Evolutionary conservation across 2,113 vertebrate genomes (phyloP).

Genomic region (Psilopogon haemacephalus): DNA sequence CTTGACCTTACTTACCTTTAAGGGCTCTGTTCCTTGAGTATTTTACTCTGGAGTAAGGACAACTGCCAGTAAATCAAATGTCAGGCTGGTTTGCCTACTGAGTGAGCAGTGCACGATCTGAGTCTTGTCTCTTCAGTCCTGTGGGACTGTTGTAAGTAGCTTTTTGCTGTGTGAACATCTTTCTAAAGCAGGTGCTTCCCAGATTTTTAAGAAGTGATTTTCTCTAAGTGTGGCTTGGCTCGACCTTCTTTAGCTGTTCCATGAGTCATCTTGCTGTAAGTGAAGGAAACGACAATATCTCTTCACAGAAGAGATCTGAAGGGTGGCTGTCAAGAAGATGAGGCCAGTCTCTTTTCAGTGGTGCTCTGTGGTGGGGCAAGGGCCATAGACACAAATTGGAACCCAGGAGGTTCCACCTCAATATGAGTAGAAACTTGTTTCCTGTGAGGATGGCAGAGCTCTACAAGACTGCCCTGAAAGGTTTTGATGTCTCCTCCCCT

Average conservation of each 20-base stretch:
- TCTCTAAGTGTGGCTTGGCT: background rate
- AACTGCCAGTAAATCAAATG: background rate
- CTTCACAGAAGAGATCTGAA: background rate
- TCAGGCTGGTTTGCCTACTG: background rate
- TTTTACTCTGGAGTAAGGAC: background rate
- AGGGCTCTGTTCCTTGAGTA: background rate
- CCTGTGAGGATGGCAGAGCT: no score
- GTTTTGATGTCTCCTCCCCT: no score
- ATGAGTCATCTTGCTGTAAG: background rate
- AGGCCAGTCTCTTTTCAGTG: no score
- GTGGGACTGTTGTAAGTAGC: background rate
- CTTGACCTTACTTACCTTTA: background rate
- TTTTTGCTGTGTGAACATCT: background rate
- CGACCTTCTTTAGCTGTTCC: background rate
- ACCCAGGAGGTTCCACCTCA: no score
- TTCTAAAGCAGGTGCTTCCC: background rate
- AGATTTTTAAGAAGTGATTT: background rate
- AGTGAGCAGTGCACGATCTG: no score
- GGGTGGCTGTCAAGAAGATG: no score
- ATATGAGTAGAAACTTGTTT: no score
- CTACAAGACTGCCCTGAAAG: no score
- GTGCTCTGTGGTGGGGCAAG: no score
- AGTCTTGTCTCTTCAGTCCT: rapidly evolving
- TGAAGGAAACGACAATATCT: background rate
- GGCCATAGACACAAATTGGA: no score